phyloP scores from a whole-genome alignment of 1,140 invertebrate genomes.

The Polyergus mexicanus region DNA sequence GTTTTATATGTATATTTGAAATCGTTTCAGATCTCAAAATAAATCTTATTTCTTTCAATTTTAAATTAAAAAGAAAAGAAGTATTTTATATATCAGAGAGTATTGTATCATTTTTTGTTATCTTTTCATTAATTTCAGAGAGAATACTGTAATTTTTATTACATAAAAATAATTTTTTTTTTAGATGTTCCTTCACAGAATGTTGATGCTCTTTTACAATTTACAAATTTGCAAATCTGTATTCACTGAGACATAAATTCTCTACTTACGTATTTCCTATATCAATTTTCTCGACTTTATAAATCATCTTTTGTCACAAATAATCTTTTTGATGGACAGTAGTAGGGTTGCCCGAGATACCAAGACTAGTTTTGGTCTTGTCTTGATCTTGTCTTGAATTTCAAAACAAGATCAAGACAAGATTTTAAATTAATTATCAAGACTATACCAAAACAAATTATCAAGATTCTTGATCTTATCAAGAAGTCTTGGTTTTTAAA shows the following conservation, averaged over 20 bases:
- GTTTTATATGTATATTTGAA: neutral
- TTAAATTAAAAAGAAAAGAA: neutral
- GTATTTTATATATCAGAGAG: neutral
- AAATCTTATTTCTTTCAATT: neutral
- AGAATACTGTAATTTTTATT: too few species aligned
- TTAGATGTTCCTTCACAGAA: neutral
- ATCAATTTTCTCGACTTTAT: neutral
- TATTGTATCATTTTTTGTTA: too few species aligned
- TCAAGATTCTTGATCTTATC: too few species aligned
- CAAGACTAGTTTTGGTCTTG: too few species aligned
- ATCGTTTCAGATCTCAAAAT: neutral
- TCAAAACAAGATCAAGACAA: too few species aligned
- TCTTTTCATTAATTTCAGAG: neutral
- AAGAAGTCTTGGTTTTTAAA: too few species aligned
- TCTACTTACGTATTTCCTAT: neutral
- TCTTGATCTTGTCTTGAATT: too few species aligned
- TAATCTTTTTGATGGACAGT: neutral
- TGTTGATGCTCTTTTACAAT: neutral
- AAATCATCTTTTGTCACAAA: neutral
- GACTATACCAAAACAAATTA: too few species aligned
- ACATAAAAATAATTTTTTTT: too few species aligned
- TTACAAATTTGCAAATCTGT: neutral
- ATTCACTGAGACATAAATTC: neutral
- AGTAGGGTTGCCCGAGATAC: too few species aligned
- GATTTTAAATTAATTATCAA: too few species aligned